Evolutionary conservation across 2,113 vertebrate species (phyloP).

Genomic region (Martes martes): DNA sequence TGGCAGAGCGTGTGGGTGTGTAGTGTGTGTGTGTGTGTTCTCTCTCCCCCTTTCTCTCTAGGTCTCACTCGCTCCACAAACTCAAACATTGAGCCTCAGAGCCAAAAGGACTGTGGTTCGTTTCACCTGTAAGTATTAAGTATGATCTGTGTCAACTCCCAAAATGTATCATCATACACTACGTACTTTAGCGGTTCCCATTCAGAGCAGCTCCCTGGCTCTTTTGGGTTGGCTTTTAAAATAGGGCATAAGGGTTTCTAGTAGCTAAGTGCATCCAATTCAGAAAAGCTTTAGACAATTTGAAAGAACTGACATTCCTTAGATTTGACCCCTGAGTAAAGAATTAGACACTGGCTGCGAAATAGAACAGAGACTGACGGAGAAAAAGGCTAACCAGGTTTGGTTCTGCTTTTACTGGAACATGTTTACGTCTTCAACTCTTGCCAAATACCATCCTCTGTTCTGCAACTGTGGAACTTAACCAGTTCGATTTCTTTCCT

Average conservation of each 20-base stretch:
- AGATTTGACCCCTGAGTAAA: background rate
- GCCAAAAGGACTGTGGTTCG: background rate
- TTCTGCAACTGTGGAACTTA: background rate
- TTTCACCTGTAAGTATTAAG: background rate
- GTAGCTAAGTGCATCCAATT: background rate
- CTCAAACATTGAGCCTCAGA: background rate
- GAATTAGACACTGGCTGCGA: background rate
- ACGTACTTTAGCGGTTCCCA: background rate
- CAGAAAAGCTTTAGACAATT: background rate
- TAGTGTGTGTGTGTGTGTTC: no score
- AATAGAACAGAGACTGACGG: background rate
- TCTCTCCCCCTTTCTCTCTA: no score
- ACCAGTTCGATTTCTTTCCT: background rate
- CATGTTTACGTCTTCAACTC: background rate
- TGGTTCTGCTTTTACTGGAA: background rate
- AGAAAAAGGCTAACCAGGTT: background rate
- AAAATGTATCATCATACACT: background rate
- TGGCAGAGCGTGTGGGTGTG: background rate
- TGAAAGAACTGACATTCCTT: slow-evolving; percentile 2
- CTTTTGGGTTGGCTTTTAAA: background rate
- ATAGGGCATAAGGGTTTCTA: background rate
- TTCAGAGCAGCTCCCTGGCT: background rate
- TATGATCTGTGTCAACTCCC: background rate
- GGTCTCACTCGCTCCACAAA: background rate
- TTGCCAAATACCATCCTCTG: background rate